These are phyloP conservation scores for Polyodon spathula DNA, from an alignment of 2,113 vertebrate genomes.

Conservation along the genomic window DNA sequence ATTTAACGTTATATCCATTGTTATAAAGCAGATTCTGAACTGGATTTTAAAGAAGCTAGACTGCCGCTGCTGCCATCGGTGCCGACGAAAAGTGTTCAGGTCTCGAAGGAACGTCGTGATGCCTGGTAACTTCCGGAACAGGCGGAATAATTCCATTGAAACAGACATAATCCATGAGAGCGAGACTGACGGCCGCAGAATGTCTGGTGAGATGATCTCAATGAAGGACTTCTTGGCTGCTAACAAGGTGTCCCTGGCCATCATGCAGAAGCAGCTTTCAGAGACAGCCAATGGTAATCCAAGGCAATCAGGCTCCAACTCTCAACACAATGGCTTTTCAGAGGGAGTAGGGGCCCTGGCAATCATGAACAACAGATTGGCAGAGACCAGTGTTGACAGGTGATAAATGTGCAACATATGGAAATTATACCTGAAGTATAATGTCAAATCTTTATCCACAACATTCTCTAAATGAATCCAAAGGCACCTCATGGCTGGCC, in stretches of 20 bases:
- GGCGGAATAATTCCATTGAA: slow-evolving; percentile 76
- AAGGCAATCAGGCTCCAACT: slow-evolving; percentile 47
- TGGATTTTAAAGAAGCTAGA: slow-evolving; percentile 80
- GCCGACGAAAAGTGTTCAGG: slow-evolving; percentile 55
- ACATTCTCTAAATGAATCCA: no score
- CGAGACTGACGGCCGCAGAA: slow-evolving; percentile 72
- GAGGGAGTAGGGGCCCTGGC: slow-evolving; percentile 86
- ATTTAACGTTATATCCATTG: slow-evolving; percentile 93
- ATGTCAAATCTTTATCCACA: no score
- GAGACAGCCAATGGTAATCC: slow-evolving; percentile 79
- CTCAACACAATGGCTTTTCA: slow-evolving; percentile 77
- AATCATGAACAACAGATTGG: slow-evolving; percentile 92
- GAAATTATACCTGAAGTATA: no score
- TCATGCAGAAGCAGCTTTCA: slow-evolving; percentile 89
- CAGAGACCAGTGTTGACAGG: slow-evolving; percentile 86
- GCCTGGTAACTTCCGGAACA: slow-evolving; percentile 59
- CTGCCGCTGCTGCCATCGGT: slow-evolving; percentile 56
- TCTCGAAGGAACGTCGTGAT: slow-evolving; percentile 72
- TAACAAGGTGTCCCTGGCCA: slow-evolving; percentile 84
- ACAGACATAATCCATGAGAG: slow-evolving; percentile 76
- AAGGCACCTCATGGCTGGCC: no score
- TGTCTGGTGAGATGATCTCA: slow-evolving; percentile 92
- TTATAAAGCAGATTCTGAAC: slow-evolving; percentile 93
- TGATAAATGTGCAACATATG: slow-evolving; percentile 27
- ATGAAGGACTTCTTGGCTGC: slow-evolving; percentile 86